Evolutionary conservation across 2,797 vertebrate species (phyloP).

Genomic region (Pelobates cultripes): DNA sequence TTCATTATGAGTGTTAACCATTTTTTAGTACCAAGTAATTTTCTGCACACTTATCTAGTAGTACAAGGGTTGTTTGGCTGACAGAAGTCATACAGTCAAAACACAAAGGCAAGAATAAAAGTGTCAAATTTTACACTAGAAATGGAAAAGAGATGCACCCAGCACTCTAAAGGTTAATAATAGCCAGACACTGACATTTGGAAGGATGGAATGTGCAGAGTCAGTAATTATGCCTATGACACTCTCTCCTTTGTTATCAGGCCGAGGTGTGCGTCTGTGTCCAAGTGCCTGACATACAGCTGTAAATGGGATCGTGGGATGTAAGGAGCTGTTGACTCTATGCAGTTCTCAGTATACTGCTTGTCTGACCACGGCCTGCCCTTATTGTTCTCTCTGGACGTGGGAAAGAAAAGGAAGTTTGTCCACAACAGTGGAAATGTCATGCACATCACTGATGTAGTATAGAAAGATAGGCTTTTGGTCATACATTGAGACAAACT

Average conservation of each 20-base stretch:
- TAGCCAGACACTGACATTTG: constrained; percentile 48
- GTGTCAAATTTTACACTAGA: neutral
- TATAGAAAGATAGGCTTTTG: neutral
- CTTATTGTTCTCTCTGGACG: constrained; percentile 24
- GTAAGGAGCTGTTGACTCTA: constrained; percentile 23
- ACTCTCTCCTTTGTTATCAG: constrained; percentile 44
- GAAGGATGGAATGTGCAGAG: constrained; percentile 40
- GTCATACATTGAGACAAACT: neutral
- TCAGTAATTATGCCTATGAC: constrained; percentile 40
- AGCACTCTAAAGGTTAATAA: constrained; percentile 32
- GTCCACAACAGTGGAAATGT: constrained; percentile 13
- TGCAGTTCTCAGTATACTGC: constrained; percentile 6
- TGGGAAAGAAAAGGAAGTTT: constrained; percentile 22
- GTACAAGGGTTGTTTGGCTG: neutral
- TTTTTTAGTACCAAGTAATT: too few species aligned
- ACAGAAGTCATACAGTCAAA: neutral
- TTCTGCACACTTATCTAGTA: neutral
- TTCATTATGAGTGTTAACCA: too few species aligned
- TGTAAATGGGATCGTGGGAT: constrained; percentile 40
- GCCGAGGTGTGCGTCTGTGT: constrained; percentile 45
- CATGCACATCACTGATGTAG: neutral
- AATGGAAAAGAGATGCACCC: neutral
- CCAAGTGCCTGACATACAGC: constrained; percentile 37
- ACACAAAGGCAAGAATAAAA: neutral
- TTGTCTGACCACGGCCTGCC: neutral